A percentile compares a stretch with the other conserved stretches of the same genome.
phyloP scores from a whole-genome alignment of 35 echinoderm and acorn worm genomes.

The Acanthaster planci region DNA sequence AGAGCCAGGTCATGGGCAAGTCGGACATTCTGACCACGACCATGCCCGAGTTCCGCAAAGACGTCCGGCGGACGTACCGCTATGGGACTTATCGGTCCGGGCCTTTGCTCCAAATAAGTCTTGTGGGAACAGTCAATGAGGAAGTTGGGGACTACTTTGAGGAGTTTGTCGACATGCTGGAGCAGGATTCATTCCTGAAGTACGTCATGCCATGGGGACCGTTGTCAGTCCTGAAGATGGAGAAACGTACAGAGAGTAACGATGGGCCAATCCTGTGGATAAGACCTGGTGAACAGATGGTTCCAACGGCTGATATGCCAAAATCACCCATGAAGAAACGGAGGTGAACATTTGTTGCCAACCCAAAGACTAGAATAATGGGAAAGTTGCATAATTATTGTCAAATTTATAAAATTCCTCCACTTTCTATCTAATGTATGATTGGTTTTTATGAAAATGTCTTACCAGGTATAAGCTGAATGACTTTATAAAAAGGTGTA shows the following conservation, averaged over 20 bases:
- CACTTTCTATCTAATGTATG: no score
- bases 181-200: slow-evolving; percentile 86
- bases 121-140: slow-evolving; percentile 97
- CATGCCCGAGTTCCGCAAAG: slow-evolving; percentile 78
- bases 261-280: slow-evolving; percentile 99
- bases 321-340: slow-evolving; percentile 94
- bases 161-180: slow-evolving; percentile 78
- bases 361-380: no score
- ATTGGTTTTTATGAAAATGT: no score
- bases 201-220: slow-evolving; percentile 95
- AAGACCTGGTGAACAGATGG: slow-evolving; percentile 94
- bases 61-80: slow-evolving; percentile 71
- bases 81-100: slow-evolving; percentile 85
- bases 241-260: slow-evolving; percentile 79
- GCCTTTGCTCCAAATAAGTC: slow-evolving; percentile 88
- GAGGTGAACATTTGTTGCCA: slow-evolving; percentile 70
- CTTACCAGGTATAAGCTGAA: no score
- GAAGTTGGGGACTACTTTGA: slow-evolving; percentile 96
- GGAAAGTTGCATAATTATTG: no score
- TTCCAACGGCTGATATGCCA: slow-evolving; percentile 94
- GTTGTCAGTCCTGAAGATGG: slow-evolving; percentile 68
- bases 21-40: slow-evolving; percentile 90
- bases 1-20: slow-evolving; percentile 87
- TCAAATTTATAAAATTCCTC: no score
- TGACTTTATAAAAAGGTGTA: no score